Conservation (phyloP, 2,797 vertebrate species). For the Babyrousa celebensis region DNA sequence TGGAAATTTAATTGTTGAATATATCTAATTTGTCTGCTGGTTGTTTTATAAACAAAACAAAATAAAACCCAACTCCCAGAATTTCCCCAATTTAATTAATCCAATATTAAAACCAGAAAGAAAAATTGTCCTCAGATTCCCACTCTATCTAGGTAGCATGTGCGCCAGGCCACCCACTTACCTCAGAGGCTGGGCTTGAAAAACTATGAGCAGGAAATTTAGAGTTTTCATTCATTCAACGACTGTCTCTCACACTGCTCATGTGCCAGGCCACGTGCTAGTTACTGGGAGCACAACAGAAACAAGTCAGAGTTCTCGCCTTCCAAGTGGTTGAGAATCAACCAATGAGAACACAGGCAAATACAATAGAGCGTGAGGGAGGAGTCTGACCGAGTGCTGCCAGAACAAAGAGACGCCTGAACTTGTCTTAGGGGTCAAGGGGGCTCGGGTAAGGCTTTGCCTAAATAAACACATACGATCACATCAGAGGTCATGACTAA, state of each 20-base stretch:
- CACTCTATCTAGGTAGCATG: neutral
- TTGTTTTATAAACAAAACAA: constrained; percentile 8
- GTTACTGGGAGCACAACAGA: neutral
- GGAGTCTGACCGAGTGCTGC: no score
- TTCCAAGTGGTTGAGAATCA: neutral
- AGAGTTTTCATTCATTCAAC: neutral
- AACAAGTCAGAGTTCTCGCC: neutral
- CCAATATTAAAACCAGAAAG: constrained; percentile 52
- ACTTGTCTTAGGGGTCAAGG: neutral
- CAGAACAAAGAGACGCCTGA: neutral
- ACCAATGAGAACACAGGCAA: neutral
- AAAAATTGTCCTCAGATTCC: constrained; percentile 35
- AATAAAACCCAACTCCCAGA: neutral
- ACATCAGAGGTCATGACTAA: neutral
- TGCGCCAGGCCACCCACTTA: neutral
- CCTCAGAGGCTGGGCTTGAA: neutral
- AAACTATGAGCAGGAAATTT: neutral
- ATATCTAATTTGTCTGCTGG: constrained; percentile 31
- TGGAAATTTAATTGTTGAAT: constrained; percentile 30
- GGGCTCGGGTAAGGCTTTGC: neutral
- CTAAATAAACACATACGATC: neutral
- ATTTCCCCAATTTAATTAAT: constrained; percentile 68
- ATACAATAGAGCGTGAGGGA: neutral
- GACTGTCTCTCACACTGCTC: neutral
- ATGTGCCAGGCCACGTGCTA: neutral